Base-by-base conservation (phyloP, 2,888 invertebrate species). In the Plemyria rubiginata region DNA sequence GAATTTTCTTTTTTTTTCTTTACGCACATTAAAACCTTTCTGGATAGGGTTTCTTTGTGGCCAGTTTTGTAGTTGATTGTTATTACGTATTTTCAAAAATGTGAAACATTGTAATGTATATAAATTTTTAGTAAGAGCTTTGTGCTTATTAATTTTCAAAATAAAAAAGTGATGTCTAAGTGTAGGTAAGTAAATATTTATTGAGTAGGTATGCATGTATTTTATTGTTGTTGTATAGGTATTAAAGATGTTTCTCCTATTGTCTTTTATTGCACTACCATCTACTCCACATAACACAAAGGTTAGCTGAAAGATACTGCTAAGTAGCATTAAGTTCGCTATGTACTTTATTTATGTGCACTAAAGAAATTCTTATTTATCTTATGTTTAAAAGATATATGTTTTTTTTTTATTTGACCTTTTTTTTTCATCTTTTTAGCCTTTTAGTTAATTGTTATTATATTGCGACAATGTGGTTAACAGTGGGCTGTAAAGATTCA, bases 1-100 rank as follows among this genome's bases (percentile, higher is more conserved):
- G 12, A 52, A 56, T 76, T 73, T 71, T 62, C 60, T 75, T 73
- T 73, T 70, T 70, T 70, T 70, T 41, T 11, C 15, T 57, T 70
- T 66, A 28, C 65, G 73, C 71, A 71, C 70, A 72, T 50, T 77
- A 70, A 22, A 73, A 77, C 76, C 76, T 77, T 79, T 72, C 65
- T 78, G 77, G 66, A 64, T 72, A 60, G 57, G 36, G 65, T 71
- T 71, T 60, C 60, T 49, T 11, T 65, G 64, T 65, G 66, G 54
- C 53, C 58, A 62, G 66, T 66, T 65, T 58, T 60, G 29, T 48
- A 40, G n/a, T 49, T 0, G 11, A 41, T 51, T 51, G n/a, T 51
- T 51, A 29, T 32, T 50, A 36, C 7, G 49, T 49, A 32, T 32
- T 41, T 38, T 40, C 0, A 36, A 36, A 54, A 15, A n/a, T 11